Percentiles rank a stretch among this genome's conserved stretches.
Conservation (phyloP, 2,888 invertebrate genomes). For the Branchipolynoe longqiensis region DNA sequence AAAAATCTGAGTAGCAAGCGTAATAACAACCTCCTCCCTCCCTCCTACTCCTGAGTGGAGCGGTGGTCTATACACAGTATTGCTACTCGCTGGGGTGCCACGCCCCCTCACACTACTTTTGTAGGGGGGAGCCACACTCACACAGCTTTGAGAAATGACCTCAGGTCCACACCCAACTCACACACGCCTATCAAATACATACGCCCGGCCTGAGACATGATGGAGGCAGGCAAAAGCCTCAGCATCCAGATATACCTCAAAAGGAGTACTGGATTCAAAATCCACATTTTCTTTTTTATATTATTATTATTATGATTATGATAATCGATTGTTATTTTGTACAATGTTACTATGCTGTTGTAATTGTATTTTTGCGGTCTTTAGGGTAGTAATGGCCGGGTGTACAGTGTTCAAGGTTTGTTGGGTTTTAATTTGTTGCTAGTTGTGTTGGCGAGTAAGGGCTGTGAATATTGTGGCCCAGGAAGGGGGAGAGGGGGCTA, state of each 20-base stretch:
- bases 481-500: not conserved
- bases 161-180: no score
- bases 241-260: slow-evolving; percentile 54
- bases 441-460: not conserved
- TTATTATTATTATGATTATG: not conserved
- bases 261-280: not conserved
- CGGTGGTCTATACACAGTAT: no score
- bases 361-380: slow-evolving; percentile 35
- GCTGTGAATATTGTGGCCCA: not conserved
- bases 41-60: no score
- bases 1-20: no score
- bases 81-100: no score
- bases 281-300: not conserved
- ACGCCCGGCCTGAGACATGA: no score
- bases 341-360: slow-evolving; percentile 41
- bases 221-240: slow-evolving; percentile 43
- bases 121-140: not conserved
- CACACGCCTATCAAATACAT: no score
- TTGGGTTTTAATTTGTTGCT: not conserved
- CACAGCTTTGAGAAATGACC: no score
- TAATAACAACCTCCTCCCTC: no score
- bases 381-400: slow-evolving; percentile 48
- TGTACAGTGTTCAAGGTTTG: slow-evolving; percentile 3
- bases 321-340: slow-evolving; percentile 47
- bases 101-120: no score